phyloP scores from a whole-genome alignment of 2,113 vertebrate genomes.

The Steatornis caripensis region DNA sequence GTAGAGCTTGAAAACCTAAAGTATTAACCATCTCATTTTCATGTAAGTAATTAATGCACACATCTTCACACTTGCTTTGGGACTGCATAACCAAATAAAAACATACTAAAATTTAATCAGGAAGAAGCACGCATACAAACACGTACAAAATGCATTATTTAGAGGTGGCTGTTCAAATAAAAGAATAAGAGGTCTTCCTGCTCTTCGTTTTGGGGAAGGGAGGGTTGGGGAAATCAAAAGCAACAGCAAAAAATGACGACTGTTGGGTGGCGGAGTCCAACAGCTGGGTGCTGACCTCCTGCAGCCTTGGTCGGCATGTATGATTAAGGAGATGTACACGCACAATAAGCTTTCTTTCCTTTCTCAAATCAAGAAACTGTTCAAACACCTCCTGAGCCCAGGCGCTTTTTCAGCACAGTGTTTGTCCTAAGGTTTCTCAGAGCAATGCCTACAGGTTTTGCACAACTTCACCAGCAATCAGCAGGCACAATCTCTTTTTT shows the following conservation, averaged over 20 bases:
- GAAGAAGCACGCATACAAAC: not conserved
- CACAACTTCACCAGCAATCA: not conserved
- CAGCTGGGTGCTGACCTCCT: not conserved
- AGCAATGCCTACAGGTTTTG: not conserved
- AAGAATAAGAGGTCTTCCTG: not conserved
- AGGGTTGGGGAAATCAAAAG: not conserved
- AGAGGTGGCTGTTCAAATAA: not conserved
- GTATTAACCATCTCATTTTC: not conserved
- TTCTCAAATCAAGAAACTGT: not conserved
- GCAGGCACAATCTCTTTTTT: not conserved
- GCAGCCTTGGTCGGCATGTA: not conserved
- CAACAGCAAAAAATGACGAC: not conserved
- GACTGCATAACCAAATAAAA: not conserved
- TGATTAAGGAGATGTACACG: not conserved
- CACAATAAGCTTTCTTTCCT: not conserved
- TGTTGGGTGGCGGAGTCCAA: not conserved
- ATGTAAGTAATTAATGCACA: not conserved
- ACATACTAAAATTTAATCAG: not conserved
- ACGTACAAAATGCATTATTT: not conserved
- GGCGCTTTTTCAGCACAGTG: not conserved
- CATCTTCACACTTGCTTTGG: not conserved
- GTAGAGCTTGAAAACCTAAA: slow-evolving; percentile 11
- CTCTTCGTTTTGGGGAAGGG: not conserved
- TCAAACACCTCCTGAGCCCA: not conserved
- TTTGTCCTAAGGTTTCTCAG: not conserved